These are phyloP conservation scores for Scaptomyza reducta DNA, from an alignment of 2,888 invertebrate genomes.

Conservation along the genomic window DNA sequence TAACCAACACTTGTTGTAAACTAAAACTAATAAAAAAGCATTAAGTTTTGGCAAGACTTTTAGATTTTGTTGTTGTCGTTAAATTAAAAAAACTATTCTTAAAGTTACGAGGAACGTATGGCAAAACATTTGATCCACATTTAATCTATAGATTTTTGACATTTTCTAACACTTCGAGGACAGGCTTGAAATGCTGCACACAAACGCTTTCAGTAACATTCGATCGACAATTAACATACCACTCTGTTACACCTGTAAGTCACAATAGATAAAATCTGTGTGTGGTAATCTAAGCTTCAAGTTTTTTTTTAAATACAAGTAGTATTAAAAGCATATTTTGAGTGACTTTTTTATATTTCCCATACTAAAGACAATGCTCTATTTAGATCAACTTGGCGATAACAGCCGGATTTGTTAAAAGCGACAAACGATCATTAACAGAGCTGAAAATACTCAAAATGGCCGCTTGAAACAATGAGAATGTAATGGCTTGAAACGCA, in stretches of 20 bases:
- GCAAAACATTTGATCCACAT: constrained; percentile 34
- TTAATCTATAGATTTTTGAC: constrained; percentile 19
- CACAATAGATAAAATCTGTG: neutral
- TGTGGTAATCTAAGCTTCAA: neutral
- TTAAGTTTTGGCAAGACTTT: constrained; percentile 82
- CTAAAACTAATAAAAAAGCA: constrained; percentile 29
- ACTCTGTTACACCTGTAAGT: neutral
- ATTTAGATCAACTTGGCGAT: neutral
- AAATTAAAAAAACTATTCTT: constrained; percentile 39
- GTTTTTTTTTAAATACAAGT: neutral
- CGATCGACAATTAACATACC: neutral
- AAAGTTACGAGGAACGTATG: constrained; percentile 68
- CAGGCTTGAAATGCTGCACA: constrained; percentile 68
- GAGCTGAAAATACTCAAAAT: constrained; percentile 40
- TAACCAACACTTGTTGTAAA: constrained; percentile 6
- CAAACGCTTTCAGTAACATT: constrained; percentile 23
- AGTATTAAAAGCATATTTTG: neutral
- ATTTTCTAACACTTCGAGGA: constrained; percentile 41
- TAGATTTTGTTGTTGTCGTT: constrained; percentile 80
- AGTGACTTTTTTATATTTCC: too few relatives aligned
- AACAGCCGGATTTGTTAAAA: neutral
- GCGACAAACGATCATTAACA: neutral
- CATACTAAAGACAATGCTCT: too few relatives aligned
- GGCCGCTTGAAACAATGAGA: constrained; percentile 78
- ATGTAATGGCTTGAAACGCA: constrained; percentile 69